Base-by-base conservation (phyloP, 2,113 vertebrate species). In the Excalfactoria chinensis region DNA sequence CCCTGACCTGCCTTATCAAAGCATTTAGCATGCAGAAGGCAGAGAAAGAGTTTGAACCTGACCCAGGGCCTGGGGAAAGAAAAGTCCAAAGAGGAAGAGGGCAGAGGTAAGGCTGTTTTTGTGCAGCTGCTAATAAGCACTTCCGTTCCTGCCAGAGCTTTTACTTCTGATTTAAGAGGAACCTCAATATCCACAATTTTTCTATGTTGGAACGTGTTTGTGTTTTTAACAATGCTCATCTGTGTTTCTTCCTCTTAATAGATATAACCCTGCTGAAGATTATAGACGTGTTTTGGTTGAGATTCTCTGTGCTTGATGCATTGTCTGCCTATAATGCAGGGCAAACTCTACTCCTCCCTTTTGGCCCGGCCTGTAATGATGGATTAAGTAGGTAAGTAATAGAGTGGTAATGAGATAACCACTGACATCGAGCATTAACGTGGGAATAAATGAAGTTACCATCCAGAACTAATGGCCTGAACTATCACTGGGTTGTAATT, bases 371-470 rank as follows among this genome's bases (percentile, higher is more conserved):
- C 25, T 93, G 87, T 90, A 94, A 15, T 95, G 93, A 94, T 95
- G 90, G 84, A 92, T 93, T 92, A 86, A 96, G 75, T 68, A 74
- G 94, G 92, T 96, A 95, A 93, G 90, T 93, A 97, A 98, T 97
- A 96, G 93, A 95, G 90, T 93, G 93, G 94, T 97, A 96, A 97
- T 96, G 93, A 98, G 96, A 97, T 97, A 97, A 95, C 96, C 93
- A 95, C 80, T 82, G 97, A 97, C 96, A 96, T 87, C 44, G 13
- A 97, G 93, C 90, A 95, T 97, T 97, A 97, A 97, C 89, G 16
- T 93, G 91, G 87, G 92, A 93, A 97, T 97, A 97, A 97, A 97
- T 97, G 97, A 97, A 97, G 95, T 97, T 97, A 97, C 96, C 93
- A 96, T 91, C 95, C 95, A 97, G 96, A 97, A 97, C 97, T 97